Evolutionary conservation across 2,888 invertebrate genomes (phyloP).

Genomic region (Leucophenga maculata): DNA sequence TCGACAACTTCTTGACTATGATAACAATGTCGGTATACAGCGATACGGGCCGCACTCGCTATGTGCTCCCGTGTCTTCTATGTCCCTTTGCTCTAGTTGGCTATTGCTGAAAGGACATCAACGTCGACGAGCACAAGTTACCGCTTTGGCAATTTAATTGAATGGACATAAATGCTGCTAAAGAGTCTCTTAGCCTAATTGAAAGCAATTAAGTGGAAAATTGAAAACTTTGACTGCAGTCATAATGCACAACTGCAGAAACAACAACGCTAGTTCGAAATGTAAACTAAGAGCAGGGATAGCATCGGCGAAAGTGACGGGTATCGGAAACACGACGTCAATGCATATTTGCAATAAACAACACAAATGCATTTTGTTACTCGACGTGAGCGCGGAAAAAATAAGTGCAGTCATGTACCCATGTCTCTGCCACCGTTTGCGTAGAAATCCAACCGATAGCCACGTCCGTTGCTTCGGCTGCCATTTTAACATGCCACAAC

Average conservation of each 20-base stretch:
- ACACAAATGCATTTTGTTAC: slow-evolving; percentile 1
- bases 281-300: not conserved
- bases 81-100: slow-evolving; percentile 10
- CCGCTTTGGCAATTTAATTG: slow-evolving; percentile 63
- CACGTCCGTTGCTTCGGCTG: not conserved
- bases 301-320: too few relatives aligned
- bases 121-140: slow-evolving; percentile 27
- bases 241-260: slow-evolving; percentile 52
- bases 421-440: not conserved
- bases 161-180: slow-evolving; percentile 60
- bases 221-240: slow-evolving; percentile 61
- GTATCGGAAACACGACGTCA: not conserved
- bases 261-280: not conserved
- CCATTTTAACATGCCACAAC: slow-evolving; percentile 24
- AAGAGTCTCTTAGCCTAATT: slow-evolving; percentile 65
- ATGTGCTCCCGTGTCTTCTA: not conserved
- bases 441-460: not conserved
- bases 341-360: slow-evolving; percentile 17
- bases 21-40: slow-evolving; percentile 14
- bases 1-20: slow-evolving; percentile 12
- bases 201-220: slow-evolving; percentile 65
- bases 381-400: not conserved
- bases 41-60: not conserved
- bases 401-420: slow-evolving; percentile 14
- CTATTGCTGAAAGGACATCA: not conserved